These are phyloP conservation scores for Oligia fasciuncula DNA, from an alignment of 2,888 invertebrate species.

Conservation along the genomic window DNA sequence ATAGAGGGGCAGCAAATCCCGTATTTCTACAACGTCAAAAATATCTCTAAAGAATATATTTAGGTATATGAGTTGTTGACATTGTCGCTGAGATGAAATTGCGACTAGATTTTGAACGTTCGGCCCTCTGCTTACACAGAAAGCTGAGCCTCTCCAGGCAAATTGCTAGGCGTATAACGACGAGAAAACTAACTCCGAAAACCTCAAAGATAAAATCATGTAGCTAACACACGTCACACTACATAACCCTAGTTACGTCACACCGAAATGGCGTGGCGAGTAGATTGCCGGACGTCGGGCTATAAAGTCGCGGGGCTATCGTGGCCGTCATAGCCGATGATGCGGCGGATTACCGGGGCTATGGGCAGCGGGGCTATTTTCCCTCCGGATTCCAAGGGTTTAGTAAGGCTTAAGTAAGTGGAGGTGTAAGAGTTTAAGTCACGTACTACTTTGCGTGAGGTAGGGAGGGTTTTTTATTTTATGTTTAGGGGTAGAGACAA, in stretches of 20 bases:
- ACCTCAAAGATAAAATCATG: neutral
- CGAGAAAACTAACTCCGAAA: neutral
- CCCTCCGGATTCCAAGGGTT: constrained; percentile 49
- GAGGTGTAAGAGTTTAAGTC: constrained; percentile 54
- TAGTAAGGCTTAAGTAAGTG: constrained; percentile 54
- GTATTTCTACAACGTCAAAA: neutral
- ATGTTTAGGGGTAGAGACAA: constrained; percentile 7
- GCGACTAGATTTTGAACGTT: neutral
- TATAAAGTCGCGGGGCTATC: constrained; percentile 59
- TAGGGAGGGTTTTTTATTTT: constrained; percentile 32
- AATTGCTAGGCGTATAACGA: neutral
- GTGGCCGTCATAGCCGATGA: constrained; percentile 63
- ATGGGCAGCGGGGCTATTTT: constrained; percentile 37
- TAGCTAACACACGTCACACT: constrained; percentile 11
- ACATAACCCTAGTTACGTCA: constrained; percentile 25
- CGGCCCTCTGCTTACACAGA: neutral
- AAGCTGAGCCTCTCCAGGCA: neutral
- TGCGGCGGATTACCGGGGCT: constrained; percentile 57
- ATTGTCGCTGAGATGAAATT: too few relatives aligned
- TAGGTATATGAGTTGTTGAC: too few relatives aligned
- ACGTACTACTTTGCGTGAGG: constrained; percentile 46
- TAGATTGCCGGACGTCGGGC: constrained; percentile 41
- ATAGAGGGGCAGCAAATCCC: neutral
- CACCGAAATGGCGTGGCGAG: constrained; percentile 30
- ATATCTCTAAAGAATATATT: neutral